These are phyloP conservation scores for Suillia variegata DNA, from an alignment of 2,888 invertebrate genomes.

Conservation along the genomic window DNA sequence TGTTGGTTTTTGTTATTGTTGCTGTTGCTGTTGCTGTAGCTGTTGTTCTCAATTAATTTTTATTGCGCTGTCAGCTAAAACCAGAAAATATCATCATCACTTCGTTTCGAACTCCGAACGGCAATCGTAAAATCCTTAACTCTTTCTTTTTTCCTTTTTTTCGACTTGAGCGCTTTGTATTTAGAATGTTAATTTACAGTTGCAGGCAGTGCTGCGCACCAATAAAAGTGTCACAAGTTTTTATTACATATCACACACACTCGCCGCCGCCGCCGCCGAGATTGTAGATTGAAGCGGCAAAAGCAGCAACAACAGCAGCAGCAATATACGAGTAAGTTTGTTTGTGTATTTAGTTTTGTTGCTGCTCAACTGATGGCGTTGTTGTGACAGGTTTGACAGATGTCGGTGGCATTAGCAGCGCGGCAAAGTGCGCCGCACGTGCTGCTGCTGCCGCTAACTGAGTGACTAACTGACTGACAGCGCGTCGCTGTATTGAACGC, in stretches of 20 bases:
- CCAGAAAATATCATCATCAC: slow-evolving; percentile 23
- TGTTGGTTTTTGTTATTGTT: slow-evolving; percentile 19
- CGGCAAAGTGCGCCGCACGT: not conserved
- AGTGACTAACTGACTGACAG: slow-evolving; percentile 36
- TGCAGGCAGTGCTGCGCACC: slow-evolving; percentile 21
- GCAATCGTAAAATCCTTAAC: not conserved
- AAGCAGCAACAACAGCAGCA: too few relatives aligned
- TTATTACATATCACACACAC: too few relatives aligned
- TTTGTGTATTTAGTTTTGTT: too few relatives aligned
- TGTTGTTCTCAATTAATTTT: slow-evolving; percentile 46
- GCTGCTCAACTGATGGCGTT: slow-evolving; percentile 20
- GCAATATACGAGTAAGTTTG: too few relatives aligned
- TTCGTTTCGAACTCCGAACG: not conserved
- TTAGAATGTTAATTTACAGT: slow-evolving; percentile 23
- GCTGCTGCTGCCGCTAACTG: slow-evolving; percentile 16
- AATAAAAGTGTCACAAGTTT: slow-evolving; percentile 50
- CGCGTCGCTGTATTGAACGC: too few relatives aligned
- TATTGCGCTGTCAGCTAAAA: slow-evolving; percentile 50
- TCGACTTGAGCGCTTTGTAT: too few relatives aligned
- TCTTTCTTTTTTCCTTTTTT: not conserved
- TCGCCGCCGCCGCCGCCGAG: too few relatives aligned
- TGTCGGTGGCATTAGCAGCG: not conserved
- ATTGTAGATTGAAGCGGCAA: not conserved
- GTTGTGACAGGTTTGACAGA: slow-evolving; percentile 43
- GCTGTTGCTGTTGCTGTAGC: slow-evolving; percentile 28